A percentile compares a stretch with the other conserved stretches of the same genome.
phyloP scores from a whole-genome alignment of 2,113 vertebrate species.

The Halcyon senegalensis region DNA sequence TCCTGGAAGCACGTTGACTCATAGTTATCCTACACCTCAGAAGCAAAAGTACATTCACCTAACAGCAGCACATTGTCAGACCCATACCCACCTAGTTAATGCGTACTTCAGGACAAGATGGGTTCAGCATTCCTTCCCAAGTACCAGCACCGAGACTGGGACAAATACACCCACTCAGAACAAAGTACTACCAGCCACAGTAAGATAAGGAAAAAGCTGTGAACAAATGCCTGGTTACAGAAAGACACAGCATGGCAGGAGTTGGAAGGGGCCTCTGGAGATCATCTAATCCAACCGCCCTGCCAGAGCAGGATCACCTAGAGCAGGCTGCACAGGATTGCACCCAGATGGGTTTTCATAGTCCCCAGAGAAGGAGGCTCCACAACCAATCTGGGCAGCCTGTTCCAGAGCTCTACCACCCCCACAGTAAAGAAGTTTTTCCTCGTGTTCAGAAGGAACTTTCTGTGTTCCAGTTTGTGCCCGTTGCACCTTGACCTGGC shows the following conservation, averaged over 20 bases:
- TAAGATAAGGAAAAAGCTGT: rapidly evolving
- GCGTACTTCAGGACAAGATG: rapidly evolving
- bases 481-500: neutral
- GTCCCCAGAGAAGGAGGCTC: neutral
- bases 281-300: neutral
- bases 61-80: neutral
- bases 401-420: neutral
- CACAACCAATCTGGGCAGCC: neutral
- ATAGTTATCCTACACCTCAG: neutral
- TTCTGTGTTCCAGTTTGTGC: neutral
- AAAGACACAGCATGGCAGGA: neutral
- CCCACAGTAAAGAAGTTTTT: neutral
- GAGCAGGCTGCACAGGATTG: neutral
- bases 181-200: rapidly evolving
- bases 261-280: neutral
- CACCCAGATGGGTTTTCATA: neutral
- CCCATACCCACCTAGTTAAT: rapidly evolving
- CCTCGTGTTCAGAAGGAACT: neutral
- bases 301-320: neutral
- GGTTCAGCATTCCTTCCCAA: neutral
- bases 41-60: rapidly evolving
- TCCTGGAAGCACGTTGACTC: neutral
- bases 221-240: rapidly evolving
- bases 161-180: neutral
- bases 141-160: too few species aligned